phyloP scores from a whole-genome alignment of 2,113 vertebrate species.

The Apistogramma diplotaenia region DNA sequence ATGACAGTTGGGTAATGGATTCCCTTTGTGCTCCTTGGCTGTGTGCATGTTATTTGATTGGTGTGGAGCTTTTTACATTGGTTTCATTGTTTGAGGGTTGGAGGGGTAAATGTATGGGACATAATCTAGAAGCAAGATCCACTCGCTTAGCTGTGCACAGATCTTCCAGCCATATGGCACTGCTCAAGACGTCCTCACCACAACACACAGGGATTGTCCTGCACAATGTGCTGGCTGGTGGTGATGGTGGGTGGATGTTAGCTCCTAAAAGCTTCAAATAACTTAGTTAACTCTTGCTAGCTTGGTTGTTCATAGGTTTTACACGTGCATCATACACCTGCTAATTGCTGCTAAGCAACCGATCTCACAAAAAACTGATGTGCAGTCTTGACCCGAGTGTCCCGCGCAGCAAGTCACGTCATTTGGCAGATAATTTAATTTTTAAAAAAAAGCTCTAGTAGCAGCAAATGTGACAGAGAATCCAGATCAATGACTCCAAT shows the following conservation, averaged over 20 bases:
- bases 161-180: not conserved
- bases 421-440: not conserved
- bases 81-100: not conserved
- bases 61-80: not conserved
- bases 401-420: not conserved
- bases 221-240: no score
- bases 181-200: not conserved
- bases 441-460: not conserved
- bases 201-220: not conserved
- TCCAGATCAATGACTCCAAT: not conserved
- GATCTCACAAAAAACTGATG: not conserved
- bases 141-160: not conserved
- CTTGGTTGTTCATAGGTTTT: not conserved
- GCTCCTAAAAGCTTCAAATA: no score
- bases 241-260: no score
- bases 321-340: not conserved
- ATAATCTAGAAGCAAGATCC: not conserved
- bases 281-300: not conserved
- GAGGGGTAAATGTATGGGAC: not conserved
- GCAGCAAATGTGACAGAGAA: not conserved
- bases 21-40: not conserved
- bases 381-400: not conserved
- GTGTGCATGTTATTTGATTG: not conserved
- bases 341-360: not conserved
- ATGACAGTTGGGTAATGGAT: not conserved